These are phyloP conservation scores for Elaphurus davidianus DNA, from an alignment of 2,113 vertebrate genomes.

Conservation along the genomic window DNA sequence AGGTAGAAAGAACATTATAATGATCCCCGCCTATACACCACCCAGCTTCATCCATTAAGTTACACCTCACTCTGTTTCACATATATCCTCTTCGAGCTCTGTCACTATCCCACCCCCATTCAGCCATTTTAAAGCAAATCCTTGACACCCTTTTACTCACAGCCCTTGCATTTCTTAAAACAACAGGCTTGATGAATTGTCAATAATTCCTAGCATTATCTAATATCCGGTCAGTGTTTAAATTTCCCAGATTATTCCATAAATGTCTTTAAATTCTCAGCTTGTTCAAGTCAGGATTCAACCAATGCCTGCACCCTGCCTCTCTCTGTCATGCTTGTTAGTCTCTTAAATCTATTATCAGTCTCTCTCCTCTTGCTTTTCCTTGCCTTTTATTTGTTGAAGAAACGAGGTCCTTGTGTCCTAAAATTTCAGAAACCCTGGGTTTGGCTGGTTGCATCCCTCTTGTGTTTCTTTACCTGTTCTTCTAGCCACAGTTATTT, in stretches of 20 bases:
- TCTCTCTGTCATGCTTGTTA: background rate
- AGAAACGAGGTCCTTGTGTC: background rate
- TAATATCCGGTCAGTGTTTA: background rate
- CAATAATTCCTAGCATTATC: background rate
- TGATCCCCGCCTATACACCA: background rate
- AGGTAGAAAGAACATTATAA: background rate
- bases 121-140: background rate
- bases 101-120: background rate
- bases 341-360: background rate
- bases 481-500: background rate
- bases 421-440: background rate
- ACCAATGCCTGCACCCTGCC: background rate
- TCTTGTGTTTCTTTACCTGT: background rate
- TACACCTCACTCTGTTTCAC: background rate
- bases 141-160: background rate
- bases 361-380: background rate
- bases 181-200: background rate
- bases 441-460: background rate
- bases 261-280: background rate
- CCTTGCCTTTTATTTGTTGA: background rate
- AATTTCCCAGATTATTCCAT: background rate
- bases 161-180: background rate
- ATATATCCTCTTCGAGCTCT: background rate
- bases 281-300: background rate
- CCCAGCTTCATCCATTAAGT: background rate